Evolutionary conservation across 2,797 vertebrate species (phyloP).

Genomic region (Megalops cyprinoides): DNA sequence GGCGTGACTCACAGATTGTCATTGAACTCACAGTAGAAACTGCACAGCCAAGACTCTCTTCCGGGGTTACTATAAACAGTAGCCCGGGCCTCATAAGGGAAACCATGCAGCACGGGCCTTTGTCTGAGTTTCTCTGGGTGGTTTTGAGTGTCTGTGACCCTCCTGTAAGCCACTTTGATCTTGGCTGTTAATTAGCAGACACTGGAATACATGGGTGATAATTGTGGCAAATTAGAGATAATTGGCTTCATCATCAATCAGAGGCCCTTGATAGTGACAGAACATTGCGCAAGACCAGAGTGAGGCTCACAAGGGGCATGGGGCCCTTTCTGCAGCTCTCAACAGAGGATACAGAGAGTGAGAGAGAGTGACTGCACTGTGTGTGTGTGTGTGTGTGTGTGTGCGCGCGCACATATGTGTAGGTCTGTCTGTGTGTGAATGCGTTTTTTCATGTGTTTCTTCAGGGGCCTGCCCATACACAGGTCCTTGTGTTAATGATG

Average conservation of each 20-base stretch:
- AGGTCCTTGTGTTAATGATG: no score
- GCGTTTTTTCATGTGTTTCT: no score
- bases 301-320: background rate
- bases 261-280: constrained; percentile 42
- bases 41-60: no score
- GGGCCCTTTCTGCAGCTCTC: background rate
- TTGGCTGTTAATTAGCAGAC: background rate
- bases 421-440: no score
- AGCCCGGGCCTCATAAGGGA: no score
- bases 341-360: background rate
- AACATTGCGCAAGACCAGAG: constrained; percentile 21
- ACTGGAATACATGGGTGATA: background rate
- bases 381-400: background rate
- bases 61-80: no score
- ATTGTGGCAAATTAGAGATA: constrained; percentile 4
- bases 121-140: background rate
- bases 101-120: background rate
- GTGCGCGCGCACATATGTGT: no score
- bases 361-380: background rate
- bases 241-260: background rate
- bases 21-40: no score
- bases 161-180: background rate
- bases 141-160: background rate
- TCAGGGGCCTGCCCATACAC: no score
- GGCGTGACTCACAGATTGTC: no score